Evolutionary conservation across 2,113 vertebrate species (phyloP), one percentile per base, ranked within the genome.

Genomic region (human): DNA sequence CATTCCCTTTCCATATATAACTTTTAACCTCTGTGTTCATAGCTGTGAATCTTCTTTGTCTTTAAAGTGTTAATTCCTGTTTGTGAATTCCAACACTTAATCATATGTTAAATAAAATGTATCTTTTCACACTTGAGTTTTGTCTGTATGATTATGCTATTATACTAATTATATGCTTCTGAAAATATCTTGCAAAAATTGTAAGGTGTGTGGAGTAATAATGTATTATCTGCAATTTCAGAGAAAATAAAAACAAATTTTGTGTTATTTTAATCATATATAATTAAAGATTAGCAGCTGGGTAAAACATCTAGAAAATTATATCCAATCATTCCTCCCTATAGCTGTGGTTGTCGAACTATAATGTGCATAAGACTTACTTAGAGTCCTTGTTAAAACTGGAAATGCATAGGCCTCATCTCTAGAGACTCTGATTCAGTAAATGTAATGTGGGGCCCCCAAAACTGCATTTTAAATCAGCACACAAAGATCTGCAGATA

Each of bases 181-280:
- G 89, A 96, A 95, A 97, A 93, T 87, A 87, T 3, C 70, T 92
- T 93, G 16, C 32, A 96, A 80, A 91, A 95, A 78, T 70, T 94
- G 1, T 92, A 73, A 95, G 43, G 23, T 38, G 4, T 83, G 8
- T 93, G 55, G 18, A 83, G 61, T 86, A 55, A 94, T 86, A 93
- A 91, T 75, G 8, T 57, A 93, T 89, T 96, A 94, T 86, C 95
- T 96, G 38, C 12, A 80, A 70, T 93, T 93, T 96, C 78, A 94
- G 25, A 82, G 25, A 8, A 66, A 96, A 81, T 30, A 64, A 70
- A 94, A 96, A 68, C 11, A 90, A 83, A 75, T 81, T 66, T 93
- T 84, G 32, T 82, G 22, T 79, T 79, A 52, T 93, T 92, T 95
- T 95, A 30, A 87, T 80, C 38, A 87, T 75, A 81, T 27, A 75